Evolutionary conservation across 2,797 vertebrate genomes (phyloP).

Genomic region (Momotus momota): DNA sequence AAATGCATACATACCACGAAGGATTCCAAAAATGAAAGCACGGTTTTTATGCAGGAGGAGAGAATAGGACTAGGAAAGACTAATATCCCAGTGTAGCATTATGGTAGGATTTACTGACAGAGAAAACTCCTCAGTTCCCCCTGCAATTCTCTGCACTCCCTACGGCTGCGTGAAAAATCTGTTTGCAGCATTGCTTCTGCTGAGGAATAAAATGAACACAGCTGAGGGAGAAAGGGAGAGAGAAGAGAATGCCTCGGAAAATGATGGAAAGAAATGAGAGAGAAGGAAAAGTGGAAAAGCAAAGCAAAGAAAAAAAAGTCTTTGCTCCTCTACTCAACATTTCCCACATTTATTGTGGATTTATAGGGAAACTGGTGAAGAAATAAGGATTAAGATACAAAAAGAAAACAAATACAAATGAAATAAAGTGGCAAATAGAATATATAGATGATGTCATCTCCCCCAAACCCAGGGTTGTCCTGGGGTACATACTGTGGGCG

Average conservation of each 20-base stretch:
- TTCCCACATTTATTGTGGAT: background rate
- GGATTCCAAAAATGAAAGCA: background rate
- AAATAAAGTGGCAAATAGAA: background rate
- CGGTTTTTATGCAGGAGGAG: background rate
- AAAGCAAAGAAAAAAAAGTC: background rate
- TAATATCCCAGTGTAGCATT: background rate
- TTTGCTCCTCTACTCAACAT: background rate
- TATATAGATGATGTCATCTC: background rate
- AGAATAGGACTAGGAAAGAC: background rate
- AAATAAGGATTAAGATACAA: background rate
- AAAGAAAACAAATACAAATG: background rate
- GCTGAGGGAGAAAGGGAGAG: background rate
- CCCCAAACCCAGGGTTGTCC: fast-evolving
- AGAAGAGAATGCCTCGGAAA: fast-evolving
- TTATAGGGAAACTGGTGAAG: background rate
- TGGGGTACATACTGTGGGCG: background rate
- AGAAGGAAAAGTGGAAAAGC: background rate
- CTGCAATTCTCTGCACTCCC: background rate
- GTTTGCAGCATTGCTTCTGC: background rate
- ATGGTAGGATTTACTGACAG: background rate
- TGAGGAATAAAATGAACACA: background rate
- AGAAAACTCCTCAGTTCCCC: background rate
- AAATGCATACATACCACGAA: background rate
- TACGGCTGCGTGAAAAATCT: background rate
- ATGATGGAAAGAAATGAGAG: background rate